Percentiles rank a stretch among this genome's conserved stretches.
Evolutionary conservation across 2,888 invertebrate species (phyloP).

Genomic region (Dynastes tityus): DNA sequence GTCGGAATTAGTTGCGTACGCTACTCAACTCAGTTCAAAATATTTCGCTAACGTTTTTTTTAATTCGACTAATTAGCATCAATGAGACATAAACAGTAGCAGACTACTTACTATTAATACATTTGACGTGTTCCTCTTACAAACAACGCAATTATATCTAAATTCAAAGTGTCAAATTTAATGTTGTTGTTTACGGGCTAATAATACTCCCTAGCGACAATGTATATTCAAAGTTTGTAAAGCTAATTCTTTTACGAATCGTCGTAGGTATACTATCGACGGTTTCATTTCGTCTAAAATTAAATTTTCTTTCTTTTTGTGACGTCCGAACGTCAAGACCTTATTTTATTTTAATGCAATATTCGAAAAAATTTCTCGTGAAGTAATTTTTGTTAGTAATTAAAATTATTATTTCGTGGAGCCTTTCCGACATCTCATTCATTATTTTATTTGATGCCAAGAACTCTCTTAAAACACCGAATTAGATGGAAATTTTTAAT

Average conservation of each 20-base stretch:
- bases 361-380: slow-evolving; percentile 5
- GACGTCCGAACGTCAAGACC: neutral
- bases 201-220: neutral
- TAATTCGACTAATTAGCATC: neutral
- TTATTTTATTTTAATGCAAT: neutral
- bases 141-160: slow-evolving; percentile 24
- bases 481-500: slow-evolving; percentile 37
- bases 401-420: slow-evolving; percentile 26
- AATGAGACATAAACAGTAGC: slow-evolving; percentile 24
- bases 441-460: slow-evolving; percentile 19
- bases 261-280: neutral
- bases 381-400: slow-evolving; percentile 25
- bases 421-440: neutral
- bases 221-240: neutral
- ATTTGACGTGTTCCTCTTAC: neutral
- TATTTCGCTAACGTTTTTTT: slow-evolving; percentile 10
- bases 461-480: neutral
- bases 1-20: neutral
- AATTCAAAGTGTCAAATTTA: slow-evolving; percentile 22
- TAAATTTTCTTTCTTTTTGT: neutral
- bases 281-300: neutral
- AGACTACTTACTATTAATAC: neutral
- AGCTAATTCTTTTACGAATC: neutral
- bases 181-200: neutral
- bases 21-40: neutral